Percentiles rank a stretch among this genome's conserved stretches.
Conservation (phyloP, 1,140 invertebrate genomes). For the Aleiodes sp. region DNA sequence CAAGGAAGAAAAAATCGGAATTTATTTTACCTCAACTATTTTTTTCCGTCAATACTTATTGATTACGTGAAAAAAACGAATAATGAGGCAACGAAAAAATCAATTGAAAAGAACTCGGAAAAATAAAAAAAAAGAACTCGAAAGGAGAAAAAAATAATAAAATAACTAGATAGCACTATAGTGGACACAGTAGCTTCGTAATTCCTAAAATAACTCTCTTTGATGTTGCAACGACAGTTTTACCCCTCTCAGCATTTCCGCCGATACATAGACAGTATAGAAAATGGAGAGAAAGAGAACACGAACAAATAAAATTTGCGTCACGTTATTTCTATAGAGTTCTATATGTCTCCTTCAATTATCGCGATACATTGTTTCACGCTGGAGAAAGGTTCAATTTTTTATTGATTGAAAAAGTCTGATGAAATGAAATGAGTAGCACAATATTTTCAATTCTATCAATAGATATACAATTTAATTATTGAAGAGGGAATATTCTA, state of each 20-base stretch:
- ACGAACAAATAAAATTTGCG: constrained; percentile 1
- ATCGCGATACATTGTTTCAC: neutral
- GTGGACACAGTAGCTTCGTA: constrained; percentile 6
- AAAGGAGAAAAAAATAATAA: constrained; percentile 6
- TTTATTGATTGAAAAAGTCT: neutral
- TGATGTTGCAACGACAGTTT: constrained; percentile 21
- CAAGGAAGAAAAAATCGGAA: neutral
- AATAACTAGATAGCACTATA: neutral
- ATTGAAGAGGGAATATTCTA: too few species aligned
- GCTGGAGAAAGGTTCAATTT: neutral
- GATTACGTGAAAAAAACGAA: neutral
- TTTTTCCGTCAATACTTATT: neutral
- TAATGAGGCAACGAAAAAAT: too few species aligned
- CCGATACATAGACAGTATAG: neutral
- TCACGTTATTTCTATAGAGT: neutral
- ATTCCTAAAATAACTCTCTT: constrained; percentile 28
- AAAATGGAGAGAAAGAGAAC: neutral
- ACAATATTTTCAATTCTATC: too few species aligned
- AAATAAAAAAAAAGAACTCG: neutral
- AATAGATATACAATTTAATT: too few species aligned
- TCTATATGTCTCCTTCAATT: neutral
- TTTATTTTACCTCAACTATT: neutral
- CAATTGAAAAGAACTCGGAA: too few species aligned
- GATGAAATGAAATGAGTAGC: too few species aligned
- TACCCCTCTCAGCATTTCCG: neutral